Evolutionary conservation across 1,140 invertebrate species (phyloP), one percentile per base, ranked within the genome.

Genomic region (Conus betulinus): DNA sequence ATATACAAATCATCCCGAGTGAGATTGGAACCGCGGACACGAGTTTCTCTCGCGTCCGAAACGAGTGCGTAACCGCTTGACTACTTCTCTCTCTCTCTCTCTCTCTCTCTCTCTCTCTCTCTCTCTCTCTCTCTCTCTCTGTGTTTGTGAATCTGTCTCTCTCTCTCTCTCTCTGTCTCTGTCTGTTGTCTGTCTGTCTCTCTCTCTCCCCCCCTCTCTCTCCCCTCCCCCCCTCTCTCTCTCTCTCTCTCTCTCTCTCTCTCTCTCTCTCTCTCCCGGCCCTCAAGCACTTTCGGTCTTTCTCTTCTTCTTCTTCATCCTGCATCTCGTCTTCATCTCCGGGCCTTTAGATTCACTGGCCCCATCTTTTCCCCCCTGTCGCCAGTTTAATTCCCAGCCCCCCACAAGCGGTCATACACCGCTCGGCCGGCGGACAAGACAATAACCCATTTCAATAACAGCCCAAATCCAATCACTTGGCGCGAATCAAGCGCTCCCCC

Each of bases 401-500:
- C 10, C 67, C 23, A 71, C 67, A 23, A 71, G 67, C 67, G 20
- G 15, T 23, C 67, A 71, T 20, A 71, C 67, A 71, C 13, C 57
- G 15, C 8, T 15, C 8, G 57, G 57, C 57, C 57, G 57, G 15
- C 15, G 57, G 67, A 71, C 67, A 71, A 71, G 67, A 71, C 67
- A 71, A 71, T 71, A 20, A 71, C 67, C 67, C 67, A 71, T 71
- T 71, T 71, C 67, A 71, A 71, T 71, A 71, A 71, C 67, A 71
- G 6, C 67, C 17, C 11, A 11, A 84, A 84, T 84, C 23, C 82
- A 84, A 84, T 84, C 53, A 63, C 82, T 71, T 71, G 67, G 67
- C 67, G 13, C 67, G 67, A 71, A 71, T 71, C 67, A n/a, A 71
- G 67, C 67, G 67, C 23, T 71, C 67, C 67, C 67, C 20, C 17